Conservation (phyloP, 2,113 vertebrate genomes). For the Bambusicola thoracicus region DNA sequence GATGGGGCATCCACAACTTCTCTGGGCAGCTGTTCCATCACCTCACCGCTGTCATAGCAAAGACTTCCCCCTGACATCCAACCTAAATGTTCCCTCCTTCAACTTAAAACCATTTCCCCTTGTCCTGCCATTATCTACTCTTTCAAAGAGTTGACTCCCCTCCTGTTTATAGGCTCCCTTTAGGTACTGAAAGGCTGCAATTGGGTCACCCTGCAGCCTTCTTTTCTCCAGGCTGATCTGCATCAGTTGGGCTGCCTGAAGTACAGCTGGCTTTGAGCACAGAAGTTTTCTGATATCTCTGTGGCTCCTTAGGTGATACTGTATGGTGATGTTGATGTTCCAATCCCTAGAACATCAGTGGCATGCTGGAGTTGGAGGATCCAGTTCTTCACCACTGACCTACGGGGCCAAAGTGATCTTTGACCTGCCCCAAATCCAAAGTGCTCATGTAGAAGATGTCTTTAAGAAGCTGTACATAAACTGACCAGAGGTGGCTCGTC, state of each 20-base stretch:
- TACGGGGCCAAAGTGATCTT: background rate
- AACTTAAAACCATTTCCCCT: too few species aligned
- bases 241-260: background rate
- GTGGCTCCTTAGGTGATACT: background rate
- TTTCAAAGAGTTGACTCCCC: too few species aligned
- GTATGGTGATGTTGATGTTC: background rate
- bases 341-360: background rate
- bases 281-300: accelerated
- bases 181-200: too few species aligned
- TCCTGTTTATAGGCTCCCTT: too few species aligned
- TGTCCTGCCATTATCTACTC: too few species aligned
- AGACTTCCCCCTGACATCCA: too few species aligned
- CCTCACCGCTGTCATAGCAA: too few species aligned
- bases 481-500: background rate
- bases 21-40: too few species aligned
- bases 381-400: background rate
- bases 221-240: background rate
- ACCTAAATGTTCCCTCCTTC: too few species aligned
- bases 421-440: background rate
- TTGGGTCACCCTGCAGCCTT: too few species aligned
- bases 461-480: background rate
- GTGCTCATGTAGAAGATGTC: accelerated
- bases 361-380: background rate
- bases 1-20: too few species aligned
- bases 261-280: background rate